Conservation (phyloP, 1,140 invertebrate species). For the Adoxophyes honmai region DNA sequence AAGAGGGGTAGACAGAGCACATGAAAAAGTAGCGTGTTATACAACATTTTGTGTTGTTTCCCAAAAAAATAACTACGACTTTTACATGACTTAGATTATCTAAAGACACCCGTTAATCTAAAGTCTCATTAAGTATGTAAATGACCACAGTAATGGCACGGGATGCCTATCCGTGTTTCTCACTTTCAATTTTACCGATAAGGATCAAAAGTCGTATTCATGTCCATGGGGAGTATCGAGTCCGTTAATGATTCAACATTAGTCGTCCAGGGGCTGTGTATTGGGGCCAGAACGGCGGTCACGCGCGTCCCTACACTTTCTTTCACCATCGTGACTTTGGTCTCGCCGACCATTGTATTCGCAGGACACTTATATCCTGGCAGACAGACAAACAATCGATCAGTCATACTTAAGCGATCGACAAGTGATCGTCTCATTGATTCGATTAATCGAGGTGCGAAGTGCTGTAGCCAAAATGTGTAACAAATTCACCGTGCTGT, state of each 20-base stretch:
- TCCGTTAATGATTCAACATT: conserved; percentile 62
- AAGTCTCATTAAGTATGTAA: not conserved
- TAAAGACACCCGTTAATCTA: too few species aligned
- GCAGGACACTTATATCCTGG: conserved; percentile 70
- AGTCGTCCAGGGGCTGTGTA: conserved; percentile 55
- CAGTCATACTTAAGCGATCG: conserved; percentile 56
- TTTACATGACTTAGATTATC: too few species aligned
- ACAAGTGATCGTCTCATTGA: conserved; percentile 28
- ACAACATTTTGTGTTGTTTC: too few species aligned
- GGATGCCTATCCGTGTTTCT: conserved; percentile 17
- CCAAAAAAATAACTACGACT: too few species aligned
- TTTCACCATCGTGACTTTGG: conserved; percentile 57
- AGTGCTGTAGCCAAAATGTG: conserved; percentile 45
- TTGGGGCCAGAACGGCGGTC: conserved; percentile 52
- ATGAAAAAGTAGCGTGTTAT: too few species aligned
- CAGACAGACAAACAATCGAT: conserved; percentile 47
- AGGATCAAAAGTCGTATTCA: conserved; percentile 38
- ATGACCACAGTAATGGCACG: not conserved
- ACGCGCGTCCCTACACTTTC: conserved; percentile 68
- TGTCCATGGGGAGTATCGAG: conserved; percentile 46
- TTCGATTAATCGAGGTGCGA: conserved; percentile 34
- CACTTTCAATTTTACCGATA: conserved; percentile 54
- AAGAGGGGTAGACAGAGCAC: too few species aligned
- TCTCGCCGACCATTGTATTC: conserved; percentile 63
- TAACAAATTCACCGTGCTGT: conserved; percentile 53